These are phyloP conservation scores for Drosophila nikananu DNA, from an alignment of 1,140 invertebrate species.

Conservation along the genomic window DNA sequence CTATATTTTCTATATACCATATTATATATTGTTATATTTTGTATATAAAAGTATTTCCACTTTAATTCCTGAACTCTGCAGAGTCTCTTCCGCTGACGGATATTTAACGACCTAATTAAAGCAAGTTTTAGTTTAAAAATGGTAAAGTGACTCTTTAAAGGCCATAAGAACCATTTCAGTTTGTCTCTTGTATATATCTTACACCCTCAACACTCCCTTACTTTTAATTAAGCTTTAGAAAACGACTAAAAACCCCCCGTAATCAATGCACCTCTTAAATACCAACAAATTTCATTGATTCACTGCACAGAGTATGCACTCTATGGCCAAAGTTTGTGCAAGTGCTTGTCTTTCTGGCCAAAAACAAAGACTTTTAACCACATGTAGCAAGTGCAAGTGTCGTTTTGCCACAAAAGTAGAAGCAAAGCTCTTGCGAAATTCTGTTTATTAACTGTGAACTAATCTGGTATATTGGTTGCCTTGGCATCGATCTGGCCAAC, in stretches of 20 bases:
- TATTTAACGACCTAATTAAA: neutral
- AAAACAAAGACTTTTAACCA: conserved; percentile 13
- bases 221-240: neutral
- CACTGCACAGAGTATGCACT: neutral
- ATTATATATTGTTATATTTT: no score
- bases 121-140: neutral
- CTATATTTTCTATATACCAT: neutral
- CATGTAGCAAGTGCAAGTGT: neutral
- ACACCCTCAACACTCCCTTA: neutral
- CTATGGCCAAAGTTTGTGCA: neutral
- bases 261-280: neutral
- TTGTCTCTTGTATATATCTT: neutral
- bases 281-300: neutral
- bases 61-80: neutral
- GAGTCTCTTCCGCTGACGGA: no score
- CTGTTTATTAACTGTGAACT: conserved; percentile 35
- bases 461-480: conserved; percentile 24
- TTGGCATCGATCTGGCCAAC: conserved; percentile 19
- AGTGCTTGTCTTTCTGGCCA: neutral
- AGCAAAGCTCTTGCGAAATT: conserved; percentile 9
- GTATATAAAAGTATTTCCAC: no score
- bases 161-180: neutral
- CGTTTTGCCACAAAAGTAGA: conserved; percentile 1
- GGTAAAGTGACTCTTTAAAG: neutral
- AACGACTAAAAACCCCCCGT: neutral